These are phyloP conservation scores for Tringa solitaria DNA, from an alignment of 2,113 vertebrate genomes.

Conservation along the genomic window DNA sequence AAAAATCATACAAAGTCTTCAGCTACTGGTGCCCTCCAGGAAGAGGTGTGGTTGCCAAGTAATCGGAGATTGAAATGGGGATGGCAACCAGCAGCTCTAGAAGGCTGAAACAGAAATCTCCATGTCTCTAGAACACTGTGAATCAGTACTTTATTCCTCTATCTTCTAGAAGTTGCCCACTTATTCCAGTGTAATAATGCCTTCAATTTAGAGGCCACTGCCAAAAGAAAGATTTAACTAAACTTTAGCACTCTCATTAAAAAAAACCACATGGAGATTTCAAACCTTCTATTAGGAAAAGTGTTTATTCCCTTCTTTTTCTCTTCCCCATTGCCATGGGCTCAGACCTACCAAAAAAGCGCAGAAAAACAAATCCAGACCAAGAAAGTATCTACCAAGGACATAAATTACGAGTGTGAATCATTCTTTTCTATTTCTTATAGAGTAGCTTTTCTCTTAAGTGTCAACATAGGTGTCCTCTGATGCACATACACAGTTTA, in stretches of 20 bases:
- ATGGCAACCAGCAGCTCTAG: neutral
- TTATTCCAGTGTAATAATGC: neutral
- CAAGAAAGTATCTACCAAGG: neutral
- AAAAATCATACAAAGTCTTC: neutral
- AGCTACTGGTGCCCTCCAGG: neutral
- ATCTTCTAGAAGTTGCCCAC: neutral
- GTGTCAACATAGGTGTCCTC: neutral
- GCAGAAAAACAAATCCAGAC: neutral
- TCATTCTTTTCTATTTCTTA: neutral
- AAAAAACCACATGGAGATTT: neutral
- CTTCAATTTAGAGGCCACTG: neutral
- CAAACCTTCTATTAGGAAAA: neutral
- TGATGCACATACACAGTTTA: neutral
- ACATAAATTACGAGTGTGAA: neutral
- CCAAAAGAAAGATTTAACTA: neutral
- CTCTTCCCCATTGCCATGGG: neutral
- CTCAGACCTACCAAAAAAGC: neutral
- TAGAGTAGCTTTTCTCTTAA: neutral
- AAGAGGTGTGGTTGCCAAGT: neutral
- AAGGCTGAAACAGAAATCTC: neutral
- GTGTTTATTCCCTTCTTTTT: neutral
- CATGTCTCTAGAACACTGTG: neutral
- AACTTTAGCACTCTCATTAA: neutral
- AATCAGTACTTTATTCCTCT: neutral
- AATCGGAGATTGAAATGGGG: neutral